A percentile compares a stretch with the other conserved stretches of the same genome.
Evolutionary conservation across 2,888 invertebrate genomes (phyloP).

Genomic region (Dendrolimus houi): DNA sequence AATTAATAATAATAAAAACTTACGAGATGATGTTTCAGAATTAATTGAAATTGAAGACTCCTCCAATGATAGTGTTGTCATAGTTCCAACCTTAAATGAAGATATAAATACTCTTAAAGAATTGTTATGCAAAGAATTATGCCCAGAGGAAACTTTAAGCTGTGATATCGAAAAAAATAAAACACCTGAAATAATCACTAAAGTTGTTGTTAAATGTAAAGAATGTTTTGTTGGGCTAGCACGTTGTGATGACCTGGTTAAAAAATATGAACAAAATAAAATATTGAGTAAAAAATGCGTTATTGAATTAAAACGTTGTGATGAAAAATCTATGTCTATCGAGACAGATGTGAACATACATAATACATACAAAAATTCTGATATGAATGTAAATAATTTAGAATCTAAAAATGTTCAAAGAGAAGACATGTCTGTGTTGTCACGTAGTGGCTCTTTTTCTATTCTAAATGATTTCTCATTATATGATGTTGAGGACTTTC

Average conservation of each 20-base stretch:
- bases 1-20: background rate
- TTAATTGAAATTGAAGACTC: constrained; percentile 47
- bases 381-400: background rate
- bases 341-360: too few relatives aligned
- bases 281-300: constrained; percentile 26
- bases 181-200: background rate
- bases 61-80: constrained; percentile 28
- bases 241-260: constrained; percentile 38
- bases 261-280: constrained; percentile 24
- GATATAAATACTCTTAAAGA: constrained; percentile 30
- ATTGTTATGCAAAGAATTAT: constrained; percentile 30
- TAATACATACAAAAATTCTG: background rate
- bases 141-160: background rate
- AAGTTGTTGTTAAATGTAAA: background rate
- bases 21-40: constrained; percentile 8
- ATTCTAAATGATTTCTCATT: background rate
- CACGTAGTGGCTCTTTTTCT: background rate
- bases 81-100: constrained; percentile 4
- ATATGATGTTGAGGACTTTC: background rate
- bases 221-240: constrained; percentile 32
- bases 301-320: constrained; percentile 37
- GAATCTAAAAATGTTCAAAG: background rate
- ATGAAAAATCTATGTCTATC: constrained; percentile 9
- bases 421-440: background rate
- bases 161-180: background rate